Evolutionary conservation across 2,888 invertebrate genomes (phyloP).

Genomic region (Pachydiplax longipennis): DNA sequence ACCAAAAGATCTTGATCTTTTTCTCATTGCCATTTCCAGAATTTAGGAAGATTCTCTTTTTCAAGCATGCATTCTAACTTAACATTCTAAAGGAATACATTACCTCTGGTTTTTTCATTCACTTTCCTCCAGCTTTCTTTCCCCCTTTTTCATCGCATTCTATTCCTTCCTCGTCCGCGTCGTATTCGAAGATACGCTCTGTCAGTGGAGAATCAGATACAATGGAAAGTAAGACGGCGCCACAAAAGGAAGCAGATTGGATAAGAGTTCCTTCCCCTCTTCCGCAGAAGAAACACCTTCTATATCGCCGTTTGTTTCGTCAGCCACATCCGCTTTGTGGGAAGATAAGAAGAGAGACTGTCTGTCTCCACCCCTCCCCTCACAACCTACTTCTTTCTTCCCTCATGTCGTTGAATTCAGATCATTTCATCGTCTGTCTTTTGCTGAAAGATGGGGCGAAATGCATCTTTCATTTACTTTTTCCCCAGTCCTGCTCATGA

Average conservation of each 20-base stretch:
- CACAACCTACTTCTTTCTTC: background rate
- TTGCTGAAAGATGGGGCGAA: too few relatives aligned
- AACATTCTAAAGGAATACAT: too few relatives aligned
- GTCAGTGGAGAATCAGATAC: too few relatives aligned
- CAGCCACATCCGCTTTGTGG: slow-evolving; percentile 7
- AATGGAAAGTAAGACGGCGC: background rate
- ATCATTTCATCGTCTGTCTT: background rate
- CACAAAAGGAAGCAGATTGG: background rate
- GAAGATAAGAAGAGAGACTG: background rate
- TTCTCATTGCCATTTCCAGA: background rate
- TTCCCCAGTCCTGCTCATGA: too few relatives aligned
- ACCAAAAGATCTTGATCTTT: too few relatives aligned
- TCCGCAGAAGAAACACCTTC: background rate
- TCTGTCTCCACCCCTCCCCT: background rate
- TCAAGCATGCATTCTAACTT: too few relatives aligned
- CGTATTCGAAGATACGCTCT: too few relatives aligned
- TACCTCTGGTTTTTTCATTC: too few relatives aligned
- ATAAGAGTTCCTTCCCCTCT: background rate
- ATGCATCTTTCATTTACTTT: background rate
- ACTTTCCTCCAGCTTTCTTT: background rate
- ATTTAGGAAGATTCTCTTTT: too few relatives aligned
- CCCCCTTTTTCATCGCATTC: too few relatives aligned
- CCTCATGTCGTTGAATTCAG: background rate
- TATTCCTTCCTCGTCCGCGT: background rate
- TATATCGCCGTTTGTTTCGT: slow-evolving; percentile 20